Conservation (phyloP, 2,797 vertebrate genomes). For the Morelia viridis region DNA sequence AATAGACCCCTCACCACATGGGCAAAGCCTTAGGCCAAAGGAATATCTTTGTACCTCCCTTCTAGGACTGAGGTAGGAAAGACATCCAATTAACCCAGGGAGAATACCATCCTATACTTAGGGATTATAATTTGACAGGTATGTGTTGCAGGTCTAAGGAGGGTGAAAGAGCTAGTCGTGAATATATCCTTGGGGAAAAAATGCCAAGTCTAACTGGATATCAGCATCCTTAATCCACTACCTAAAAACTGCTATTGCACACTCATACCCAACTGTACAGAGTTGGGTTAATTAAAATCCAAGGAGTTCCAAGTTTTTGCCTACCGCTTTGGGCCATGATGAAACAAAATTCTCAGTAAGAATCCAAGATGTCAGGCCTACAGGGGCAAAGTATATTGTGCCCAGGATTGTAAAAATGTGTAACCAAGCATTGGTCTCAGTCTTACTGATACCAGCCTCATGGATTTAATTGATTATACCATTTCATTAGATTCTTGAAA, state of each 20-base stretch:
- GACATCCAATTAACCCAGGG: too few species aligned
- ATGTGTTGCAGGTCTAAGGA: not conserved
- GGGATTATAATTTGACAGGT: not conserved
- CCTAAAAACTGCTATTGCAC: not conserved
- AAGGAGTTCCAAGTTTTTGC: not conserved
- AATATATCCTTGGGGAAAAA: not conserved
- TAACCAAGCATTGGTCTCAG: not conserved
- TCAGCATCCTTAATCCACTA: not conserved
- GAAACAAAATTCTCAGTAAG: not conserved
- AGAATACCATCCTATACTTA: too few species aligned
- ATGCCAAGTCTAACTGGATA: not conserved
- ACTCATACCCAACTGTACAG: not conserved
- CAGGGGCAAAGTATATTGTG: not conserved
- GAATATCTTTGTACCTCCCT: too few species aligned
- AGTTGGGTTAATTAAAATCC: not conserved
- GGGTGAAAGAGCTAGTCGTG: not conserved
- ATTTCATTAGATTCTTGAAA: not conserved
- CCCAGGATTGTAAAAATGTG: not conserved
- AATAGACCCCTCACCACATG: too few species aligned
- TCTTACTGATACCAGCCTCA: not conserved
- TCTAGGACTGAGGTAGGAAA: too few species aligned
- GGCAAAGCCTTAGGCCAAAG: too few species aligned
- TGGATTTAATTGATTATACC: not conserved
- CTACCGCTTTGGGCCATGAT: not conserved
- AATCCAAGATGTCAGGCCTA: not conserved